Conservation (phyloP, 2,797 vertebrate genomes). For the Avahi laniger region DNA sequence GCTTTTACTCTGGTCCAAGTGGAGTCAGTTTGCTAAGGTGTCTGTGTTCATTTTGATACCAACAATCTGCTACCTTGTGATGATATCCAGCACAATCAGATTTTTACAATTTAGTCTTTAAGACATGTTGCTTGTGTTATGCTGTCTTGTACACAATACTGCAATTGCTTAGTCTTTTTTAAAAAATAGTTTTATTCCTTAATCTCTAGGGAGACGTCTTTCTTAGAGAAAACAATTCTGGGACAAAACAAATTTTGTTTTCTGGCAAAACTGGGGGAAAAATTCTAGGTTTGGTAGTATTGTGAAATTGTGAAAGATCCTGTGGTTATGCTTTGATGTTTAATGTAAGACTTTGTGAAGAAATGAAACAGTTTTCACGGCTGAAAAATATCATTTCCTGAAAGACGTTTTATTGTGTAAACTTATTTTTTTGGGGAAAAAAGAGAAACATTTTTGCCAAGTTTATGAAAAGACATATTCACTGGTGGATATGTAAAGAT, state of each 20-base stretch:
- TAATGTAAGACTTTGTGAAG: conserved; percentile 43
- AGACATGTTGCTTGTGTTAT: not conserved
- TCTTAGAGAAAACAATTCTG: conserved; percentile 59
- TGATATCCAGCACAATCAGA: not conserved
- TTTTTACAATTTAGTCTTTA: not conserved
- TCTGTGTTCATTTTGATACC: not conserved
- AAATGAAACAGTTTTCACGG: conserved; percentile 35
- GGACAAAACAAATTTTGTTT: conserved; percentile 39
- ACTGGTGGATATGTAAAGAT: not conserved
- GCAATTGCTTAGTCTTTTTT: not conserved
- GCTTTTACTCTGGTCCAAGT: not conserved
- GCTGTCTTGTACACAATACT: not conserved
- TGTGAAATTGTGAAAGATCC: conserved; percentile 42
- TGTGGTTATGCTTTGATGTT: conserved; percentile 60
- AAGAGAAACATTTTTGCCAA: not conserved
- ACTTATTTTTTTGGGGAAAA: not conserved
- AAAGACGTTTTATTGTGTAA: not conserved
- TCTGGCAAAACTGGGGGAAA: not conserved
- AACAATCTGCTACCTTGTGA: not conserved
- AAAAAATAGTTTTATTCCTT: not conserved
- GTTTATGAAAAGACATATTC: not conserved
- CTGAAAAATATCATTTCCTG: not conserved
- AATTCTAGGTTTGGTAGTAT: conserved; percentile 39
- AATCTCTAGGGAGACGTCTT: conserved; percentile 28
- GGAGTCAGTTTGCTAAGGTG: not conserved